Conservation (phyloP, 2,113 vertebrate species). For the Muntiacus muntjak region DNA sequence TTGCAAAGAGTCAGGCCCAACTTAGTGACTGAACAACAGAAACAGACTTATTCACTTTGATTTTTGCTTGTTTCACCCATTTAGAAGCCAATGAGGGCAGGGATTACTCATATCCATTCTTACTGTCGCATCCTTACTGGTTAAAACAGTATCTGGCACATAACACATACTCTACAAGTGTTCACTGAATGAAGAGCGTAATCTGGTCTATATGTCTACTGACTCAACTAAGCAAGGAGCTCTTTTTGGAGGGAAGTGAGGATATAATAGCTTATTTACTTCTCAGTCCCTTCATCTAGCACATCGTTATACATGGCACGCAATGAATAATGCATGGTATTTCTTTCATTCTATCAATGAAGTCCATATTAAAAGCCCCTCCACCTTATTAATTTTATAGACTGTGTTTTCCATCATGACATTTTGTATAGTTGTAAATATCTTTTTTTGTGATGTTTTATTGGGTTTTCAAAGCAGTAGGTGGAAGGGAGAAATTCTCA, state of each 20-base stretch:
- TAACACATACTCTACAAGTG: no score
- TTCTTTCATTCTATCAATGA: background rate
- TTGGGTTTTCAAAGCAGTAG: background rate
- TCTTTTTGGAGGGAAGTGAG: background rate
- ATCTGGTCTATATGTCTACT: background rate
- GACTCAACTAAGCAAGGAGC: background rate
- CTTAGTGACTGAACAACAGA: background rate
- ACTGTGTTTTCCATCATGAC: background rate
- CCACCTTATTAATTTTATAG: background rate
- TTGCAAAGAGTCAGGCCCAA: background rate
- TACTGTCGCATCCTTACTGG: background rate
- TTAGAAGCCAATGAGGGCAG: background rate
- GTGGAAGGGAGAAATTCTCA: background rate
- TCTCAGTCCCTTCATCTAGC: fast-evolving
- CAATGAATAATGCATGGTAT: background rate
- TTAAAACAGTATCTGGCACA: fast-evolving
- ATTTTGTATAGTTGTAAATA: background rate
- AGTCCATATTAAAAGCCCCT: background rate
- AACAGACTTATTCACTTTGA: background rate
- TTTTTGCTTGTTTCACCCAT: background rate
- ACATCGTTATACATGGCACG: background rate
- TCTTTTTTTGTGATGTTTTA: background rate
- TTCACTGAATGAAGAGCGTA: background rate
- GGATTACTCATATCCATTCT: background rate
- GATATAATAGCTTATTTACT: background rate